Base-by-base conservation (phyloP, 2,888 invertebrate genomes). In the Eurois occulta region DNA sequence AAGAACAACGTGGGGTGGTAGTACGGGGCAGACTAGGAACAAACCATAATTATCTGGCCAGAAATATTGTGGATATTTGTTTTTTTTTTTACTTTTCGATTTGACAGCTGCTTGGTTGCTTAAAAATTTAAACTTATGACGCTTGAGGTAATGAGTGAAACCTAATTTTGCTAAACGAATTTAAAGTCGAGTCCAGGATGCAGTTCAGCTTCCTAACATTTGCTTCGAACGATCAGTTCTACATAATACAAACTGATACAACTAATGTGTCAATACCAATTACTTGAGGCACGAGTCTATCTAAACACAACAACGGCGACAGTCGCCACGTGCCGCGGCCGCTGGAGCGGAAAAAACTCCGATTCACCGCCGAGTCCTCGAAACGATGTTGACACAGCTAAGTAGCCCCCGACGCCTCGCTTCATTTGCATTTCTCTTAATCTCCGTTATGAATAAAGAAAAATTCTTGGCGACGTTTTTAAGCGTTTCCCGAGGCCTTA, bases 401-500 rank as follows among this genome's bases (percentile, higher is more conserved):
- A 96, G 96, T 96, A 96, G 94, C 90, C 92, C 92, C 92, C 94
- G 93, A 94, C 95, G 95, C 94, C 91, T 92, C 94, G 95, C 93
- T 95, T 95, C 96, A 96, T 96, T 96, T 96, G 96, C 96, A 96
- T 96, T 95, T 95, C 95, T 94, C 95, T 94, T 96, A 96, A 96
- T 96, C 96, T 93, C 91, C 92, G 96, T 96, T 96, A 96, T 96
- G 96, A 96, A 96, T 96, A 96, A 96, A 96, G 96, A 96, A 96
- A 96, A 96, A 96, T 95, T 95, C 94, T 90, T 90, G 91, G 93
- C 94, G 94, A 95, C 93, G 94, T 95, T 95, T 95, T 94, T 94
- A 95, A 95, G 93, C 94, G 93, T 92, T 91, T 91, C 88, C 90
- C 88, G 90, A 93, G 93, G 91, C 93, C 91, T 92, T 93, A 92